Evolutionary conservation across 2,888 invertebrate species (phyloP).

Genomic region (Perizoma flavofasciatum): DNA sequence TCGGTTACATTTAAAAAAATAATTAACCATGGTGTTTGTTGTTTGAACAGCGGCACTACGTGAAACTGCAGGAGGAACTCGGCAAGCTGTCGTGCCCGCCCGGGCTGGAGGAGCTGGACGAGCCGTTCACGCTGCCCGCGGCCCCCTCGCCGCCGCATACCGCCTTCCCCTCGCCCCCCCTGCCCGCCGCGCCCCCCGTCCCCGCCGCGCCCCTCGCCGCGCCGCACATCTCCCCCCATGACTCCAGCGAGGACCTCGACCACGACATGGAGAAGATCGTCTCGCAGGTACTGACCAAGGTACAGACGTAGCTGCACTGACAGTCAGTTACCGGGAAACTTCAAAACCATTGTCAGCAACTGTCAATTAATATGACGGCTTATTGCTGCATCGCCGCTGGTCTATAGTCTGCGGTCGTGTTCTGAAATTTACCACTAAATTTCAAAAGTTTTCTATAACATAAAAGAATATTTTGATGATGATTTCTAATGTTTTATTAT

Average conservation of each 20-base stretch:
- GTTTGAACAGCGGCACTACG: slow-evolving; percentile 87
- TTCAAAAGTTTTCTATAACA: too few species aligned
- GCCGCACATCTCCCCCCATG: slow-evolving; percentile 36
- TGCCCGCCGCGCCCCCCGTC: slow-evolving; percentile 31
- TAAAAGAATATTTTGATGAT: too few species aligned
- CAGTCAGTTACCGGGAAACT: too few species aligned
- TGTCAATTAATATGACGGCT: too few species aligned
- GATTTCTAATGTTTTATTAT: too few species aligned
- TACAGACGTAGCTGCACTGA: too few species aligned
- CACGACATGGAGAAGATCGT: slow-evolving; percentile 92
- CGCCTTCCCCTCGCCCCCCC: slow-evolving; percentile 33
- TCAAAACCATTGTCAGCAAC: too few species aligned
- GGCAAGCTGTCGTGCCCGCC: slow-evolving; percentile 91
- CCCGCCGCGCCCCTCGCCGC: slow-evolving; percentile 32
- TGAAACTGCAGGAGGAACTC: slow-evolving; percentile 93
- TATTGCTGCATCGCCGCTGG: too few species aligned
- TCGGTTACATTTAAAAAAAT: too few species aligned
- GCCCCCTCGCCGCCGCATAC: slow-evolving; percentile 53
- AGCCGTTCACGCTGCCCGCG: slow-evolving; percentile 78
- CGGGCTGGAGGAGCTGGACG: slow-evolving; percentile 88
- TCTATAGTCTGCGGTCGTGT: too few species aligned
- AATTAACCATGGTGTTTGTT: too few species aligned
- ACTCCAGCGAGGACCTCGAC: slow-evolving; percentile 84
- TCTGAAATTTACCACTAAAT: too few species aligned
- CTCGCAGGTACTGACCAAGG: slow-evolving; percentile 77